Conservation (phyloP, 2,797 vertebrate genomes). For the Falco rusticolus region DNA sequence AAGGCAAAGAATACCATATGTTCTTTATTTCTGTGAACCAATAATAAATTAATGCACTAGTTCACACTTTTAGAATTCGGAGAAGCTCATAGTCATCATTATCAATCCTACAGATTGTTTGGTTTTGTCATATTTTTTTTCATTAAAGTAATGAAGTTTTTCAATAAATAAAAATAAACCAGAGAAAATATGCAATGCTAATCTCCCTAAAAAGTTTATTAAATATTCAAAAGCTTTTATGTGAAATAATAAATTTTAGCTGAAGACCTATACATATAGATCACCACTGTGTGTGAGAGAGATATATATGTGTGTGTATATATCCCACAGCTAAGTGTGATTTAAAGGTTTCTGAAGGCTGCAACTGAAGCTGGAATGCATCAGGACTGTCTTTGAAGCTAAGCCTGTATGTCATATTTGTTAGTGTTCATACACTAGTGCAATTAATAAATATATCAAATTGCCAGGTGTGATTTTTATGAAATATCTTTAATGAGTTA, state of each 20-base stretch:
- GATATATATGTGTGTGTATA: not conserved
- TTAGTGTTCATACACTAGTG: not conserved
- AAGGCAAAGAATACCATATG: not conserved
- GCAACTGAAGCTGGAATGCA: not conserved
- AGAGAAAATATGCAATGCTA: not conserved
- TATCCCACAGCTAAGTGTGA: not conserved
- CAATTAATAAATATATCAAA: constrained; percentile 13
- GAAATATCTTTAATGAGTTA: not conserved
- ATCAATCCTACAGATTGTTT: not conserved
- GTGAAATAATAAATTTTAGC: not conserved
- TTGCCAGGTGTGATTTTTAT: not conserved
- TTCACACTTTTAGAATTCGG: not conserved
- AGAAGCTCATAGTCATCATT: not conserved
- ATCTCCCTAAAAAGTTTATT: not conserved
- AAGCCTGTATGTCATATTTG: not conserved
- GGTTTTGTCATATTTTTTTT: not conserved
- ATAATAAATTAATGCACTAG: not conserved
- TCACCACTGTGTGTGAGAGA: not conserved
- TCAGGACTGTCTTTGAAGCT: not conserved
- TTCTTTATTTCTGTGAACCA: not conserved
- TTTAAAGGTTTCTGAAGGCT: constrained; percentile 22
- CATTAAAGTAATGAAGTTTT: not conserved
- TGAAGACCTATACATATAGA: not conserved
- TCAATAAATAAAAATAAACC: not conserved
- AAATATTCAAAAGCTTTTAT: not conserved